Evolutionary conservation across 2,888 invertebrate genomes (phyloP).

Genomic region (Microchrysa polita): DNA sequence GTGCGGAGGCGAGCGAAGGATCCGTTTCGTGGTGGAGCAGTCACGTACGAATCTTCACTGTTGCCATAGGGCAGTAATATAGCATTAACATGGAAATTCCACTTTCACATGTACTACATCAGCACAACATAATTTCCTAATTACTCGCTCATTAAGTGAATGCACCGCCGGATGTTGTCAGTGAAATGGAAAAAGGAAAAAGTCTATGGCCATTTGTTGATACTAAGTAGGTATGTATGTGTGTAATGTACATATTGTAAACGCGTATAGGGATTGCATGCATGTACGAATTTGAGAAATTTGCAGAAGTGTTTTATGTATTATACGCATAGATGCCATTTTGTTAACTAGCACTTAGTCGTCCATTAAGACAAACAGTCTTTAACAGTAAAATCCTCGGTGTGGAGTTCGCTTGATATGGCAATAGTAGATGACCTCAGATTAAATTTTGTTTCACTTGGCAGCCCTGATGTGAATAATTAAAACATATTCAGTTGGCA

Average conservation of each 20-base stretch:
- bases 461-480: too few species aligned
- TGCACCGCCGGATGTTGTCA: conserved; percentile 38
- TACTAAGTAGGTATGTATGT: conserved; percentile 1
- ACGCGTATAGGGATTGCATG: conserved; percentile 31
- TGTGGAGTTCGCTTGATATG: conserved; percentile 16
- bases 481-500: too few species aligned
- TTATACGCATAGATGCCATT: conserved; percentile 27
- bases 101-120: conserved; percentile 24
- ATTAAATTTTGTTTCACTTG: conserved; percentile 18
- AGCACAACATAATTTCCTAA: conserved; percentile 40
- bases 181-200: conserved; percentile 24
- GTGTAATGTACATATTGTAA: not conserved
- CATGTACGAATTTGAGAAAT: conserved; percentile 23
- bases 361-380: conserved; percentile 36
- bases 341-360: conserved; percentile 39
- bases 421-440: conserved; percentile 2
- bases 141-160: conserved; percentile 41
- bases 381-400: conserved; percentile 25
- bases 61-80: not conserved
- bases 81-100: not conserved
- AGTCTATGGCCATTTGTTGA: conserved; percentile 19
- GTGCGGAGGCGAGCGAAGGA: not conserved
- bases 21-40: not conserved
- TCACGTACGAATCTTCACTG: not conserved
- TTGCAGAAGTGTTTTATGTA: conserved; percentile 1